Percentiles rank a stretch among this genome's conserved stretches.
Conservation (phyloP, 2,888 invertebrate species). For the Zootermopsis nevadensis region DNA sequence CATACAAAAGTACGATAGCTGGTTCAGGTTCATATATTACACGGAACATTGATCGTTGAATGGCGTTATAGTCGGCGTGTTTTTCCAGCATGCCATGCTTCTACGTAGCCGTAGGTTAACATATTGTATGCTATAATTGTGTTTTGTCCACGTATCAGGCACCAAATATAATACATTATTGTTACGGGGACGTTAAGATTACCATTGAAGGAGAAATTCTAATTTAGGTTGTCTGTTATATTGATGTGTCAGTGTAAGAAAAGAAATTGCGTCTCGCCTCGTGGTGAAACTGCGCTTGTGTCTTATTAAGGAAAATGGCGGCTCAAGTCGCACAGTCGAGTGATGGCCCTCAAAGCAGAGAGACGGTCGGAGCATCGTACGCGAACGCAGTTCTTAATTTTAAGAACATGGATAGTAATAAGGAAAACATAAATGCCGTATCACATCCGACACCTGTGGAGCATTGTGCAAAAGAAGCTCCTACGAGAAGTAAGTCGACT, state of each 20-base stretch:
- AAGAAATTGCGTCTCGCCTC: conserved; percentile 51
- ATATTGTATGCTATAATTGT: conserved; percentile 50
- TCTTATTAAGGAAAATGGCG: conserved; percentile 50
- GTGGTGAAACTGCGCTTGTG: conserved; percentile 50
- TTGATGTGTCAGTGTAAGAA: conserved; percentile 45
- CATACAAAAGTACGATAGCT: neutral
- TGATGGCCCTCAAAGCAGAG: conserved; percentile 52
- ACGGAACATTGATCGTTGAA: neutral
- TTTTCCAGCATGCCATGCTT: conserved; percentile 50
- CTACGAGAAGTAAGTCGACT: conserved; percentile 51
- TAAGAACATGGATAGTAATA: conserved; percentile 69
- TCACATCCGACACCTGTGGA: conserved; percentile 47
- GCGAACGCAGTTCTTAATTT: conserved; percentile 78
- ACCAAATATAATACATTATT: neutral
- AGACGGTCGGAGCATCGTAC: conserved; percentile 73
- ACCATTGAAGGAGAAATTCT: conserved; percentile 5
- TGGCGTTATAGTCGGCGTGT: neutral
- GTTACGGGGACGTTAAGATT: neutral
- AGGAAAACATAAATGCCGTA: conserved; percentile 67
- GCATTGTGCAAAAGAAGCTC: conserved; percentile 48
- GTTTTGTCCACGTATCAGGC: neutral
- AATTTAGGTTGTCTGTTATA: conserved; percentile 24
- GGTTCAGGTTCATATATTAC: neutral
- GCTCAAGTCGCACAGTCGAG: conserved; percentile 52
- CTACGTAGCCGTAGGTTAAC: conserved; percentile 45